Evolutionary conservation across 1,140 invertebrate species (phyloP).

Genomic region (Leptoteleia sp.): DNA sequence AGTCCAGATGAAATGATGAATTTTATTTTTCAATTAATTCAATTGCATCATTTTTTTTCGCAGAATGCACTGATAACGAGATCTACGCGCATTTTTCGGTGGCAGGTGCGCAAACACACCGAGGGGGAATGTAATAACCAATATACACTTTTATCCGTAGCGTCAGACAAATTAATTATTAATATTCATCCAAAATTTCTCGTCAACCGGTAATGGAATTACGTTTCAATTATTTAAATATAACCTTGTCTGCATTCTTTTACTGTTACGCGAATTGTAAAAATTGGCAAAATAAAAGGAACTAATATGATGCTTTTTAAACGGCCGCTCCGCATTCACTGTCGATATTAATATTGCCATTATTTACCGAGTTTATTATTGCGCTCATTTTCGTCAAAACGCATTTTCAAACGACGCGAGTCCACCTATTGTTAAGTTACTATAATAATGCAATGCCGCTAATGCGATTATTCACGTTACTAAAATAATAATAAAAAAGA

Average conservation of each 20-base stretch:
- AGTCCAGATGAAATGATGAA: constrained; percentile 49
- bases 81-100: constrained; percentile 28
- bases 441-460: constrained; percentile 42
- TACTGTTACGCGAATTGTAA: constrained; percentile 10
- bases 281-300: constrained; percentile 33
- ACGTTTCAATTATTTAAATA: constrained; percentile 59
- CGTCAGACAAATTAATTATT: constrained; percentile 62
- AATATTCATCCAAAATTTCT: constrained; percentile 59
- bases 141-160: constrained; percentile 54
- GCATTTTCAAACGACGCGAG: constrained; percentile 31
- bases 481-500: too few relatives aligned
- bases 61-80: constrained; percentile 12
- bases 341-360: constrained; percentile 46
- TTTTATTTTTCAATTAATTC: constrained; percentile 59
- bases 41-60: constrained; percentile 37
- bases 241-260: constrained; percentile 42
- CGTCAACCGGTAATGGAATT: constrained; percentile 59
- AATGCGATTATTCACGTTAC: constrained; percentile 30
- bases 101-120: constrained; percentile 1
- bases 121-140: constrained; percentile 50
- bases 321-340: not conserved
- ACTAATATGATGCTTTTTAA: constrained; percentile 31
- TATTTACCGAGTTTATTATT: constrained; percentile 43
- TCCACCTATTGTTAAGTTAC: constrained; percentile 38
- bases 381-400: constrained; percentile 40